Percentiles rank a stretch among this genome's conserved stretches.
Evolutionary conservation across 1,140 invertebrate genomes (phyloP).

Genomic region (Dryas iulia): DNA sequence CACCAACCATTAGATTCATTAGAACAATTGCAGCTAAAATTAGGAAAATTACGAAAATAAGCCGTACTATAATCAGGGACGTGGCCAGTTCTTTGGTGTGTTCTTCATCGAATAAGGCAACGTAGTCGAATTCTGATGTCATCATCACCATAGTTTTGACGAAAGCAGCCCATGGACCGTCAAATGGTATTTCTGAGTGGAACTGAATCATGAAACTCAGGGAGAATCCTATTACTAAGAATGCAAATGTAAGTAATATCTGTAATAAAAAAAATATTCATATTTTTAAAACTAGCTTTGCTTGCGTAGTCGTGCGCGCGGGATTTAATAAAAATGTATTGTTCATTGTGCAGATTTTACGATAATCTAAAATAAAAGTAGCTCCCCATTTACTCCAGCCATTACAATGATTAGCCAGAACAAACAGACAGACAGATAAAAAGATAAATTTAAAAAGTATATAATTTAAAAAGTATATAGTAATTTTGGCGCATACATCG

Average conservation of each 20-base stretch:
- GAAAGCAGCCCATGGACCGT: slow-evolving; percentile 71
- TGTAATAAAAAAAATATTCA: slow-evolving; percentile 48
- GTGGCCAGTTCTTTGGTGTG: slow-evolving; percentile 52
- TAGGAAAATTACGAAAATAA: slow-evolving; percentile 82
- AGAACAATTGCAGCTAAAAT: slow-evolving; percentile 84
- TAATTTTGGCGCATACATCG: no score
- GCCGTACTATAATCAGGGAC: slow-evolving; percentile 63
- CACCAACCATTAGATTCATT: slow-evolving; percentile 83
- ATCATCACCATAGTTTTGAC: slow-evolving; percentile 82
- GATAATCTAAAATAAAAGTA: no score
- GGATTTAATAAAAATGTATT: no score
- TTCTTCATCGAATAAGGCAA: slow-evolving; percentile 63
- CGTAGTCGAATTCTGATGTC: slow-evolving; percentile 81
- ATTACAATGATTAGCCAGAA: no score
- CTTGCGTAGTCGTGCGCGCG: no score
- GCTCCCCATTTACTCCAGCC: no score
- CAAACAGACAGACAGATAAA: no score
- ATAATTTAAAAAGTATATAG: no score
- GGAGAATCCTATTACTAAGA: slow-evolving; percentile 80
- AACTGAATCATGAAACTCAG: slow-evolving; percentile 81
- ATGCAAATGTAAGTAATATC: slow-evolving; percentile 74
- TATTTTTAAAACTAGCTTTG: background rate
- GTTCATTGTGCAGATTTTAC: no score
- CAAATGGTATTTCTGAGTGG: slow-evolving; percentile 65
- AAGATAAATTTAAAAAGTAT: no score